phyloP scores from a whole-genome alignment of 2,888 invertebrate genomes.

The Archips crataeganus region DNA sequence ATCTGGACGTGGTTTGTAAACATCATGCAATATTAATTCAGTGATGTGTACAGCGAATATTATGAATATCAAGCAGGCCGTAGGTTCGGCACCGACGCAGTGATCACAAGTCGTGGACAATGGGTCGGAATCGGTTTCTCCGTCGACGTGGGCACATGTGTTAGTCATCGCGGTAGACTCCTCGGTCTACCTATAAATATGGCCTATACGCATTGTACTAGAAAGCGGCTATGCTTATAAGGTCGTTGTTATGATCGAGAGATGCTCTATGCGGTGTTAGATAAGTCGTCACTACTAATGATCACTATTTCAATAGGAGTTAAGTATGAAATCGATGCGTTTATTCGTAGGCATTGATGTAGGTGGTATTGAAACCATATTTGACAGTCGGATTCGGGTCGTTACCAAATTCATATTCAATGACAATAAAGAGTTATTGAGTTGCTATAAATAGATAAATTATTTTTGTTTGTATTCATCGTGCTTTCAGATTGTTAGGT shows the following conservation, averaged over 20 bases:
- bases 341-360: not conserved
- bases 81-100: constrained; percentile 8
- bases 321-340: constrained; percentile 4
- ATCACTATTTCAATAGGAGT: constrained; percentile 8
- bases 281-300: constrained; percentile 32
- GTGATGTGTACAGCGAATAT: constrained; percentile 26
- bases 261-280: constrained; percentile 31
- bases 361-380: not conserved
- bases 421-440: too few relatives aligned
- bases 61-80: constrained; percentile 38
- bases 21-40: constrained; percentile 28
- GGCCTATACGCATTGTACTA: constrained; percentile 28
- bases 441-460: too few relatives aligned
- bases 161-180: constrained; percentile 29
- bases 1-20: constrained; percentile 28
- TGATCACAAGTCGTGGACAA: constrained; percentile 23
- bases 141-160: constrained; percentile 15
- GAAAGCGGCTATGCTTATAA: constrained; percentile 41
- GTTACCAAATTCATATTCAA: too few relatives aligned
- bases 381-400: not conserved
- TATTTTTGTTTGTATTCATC: too few relatives aligned
- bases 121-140: constrained; percentile 18
- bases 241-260: constrained; percentile 34
- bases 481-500: too few relatives aligned
- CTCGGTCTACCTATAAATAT: not conserved